These are phyloP conservation scores for Epinotia nisella DNA, from an alignment of 2,888 invertebrate species.

Conservation along the genomic window DNA sequence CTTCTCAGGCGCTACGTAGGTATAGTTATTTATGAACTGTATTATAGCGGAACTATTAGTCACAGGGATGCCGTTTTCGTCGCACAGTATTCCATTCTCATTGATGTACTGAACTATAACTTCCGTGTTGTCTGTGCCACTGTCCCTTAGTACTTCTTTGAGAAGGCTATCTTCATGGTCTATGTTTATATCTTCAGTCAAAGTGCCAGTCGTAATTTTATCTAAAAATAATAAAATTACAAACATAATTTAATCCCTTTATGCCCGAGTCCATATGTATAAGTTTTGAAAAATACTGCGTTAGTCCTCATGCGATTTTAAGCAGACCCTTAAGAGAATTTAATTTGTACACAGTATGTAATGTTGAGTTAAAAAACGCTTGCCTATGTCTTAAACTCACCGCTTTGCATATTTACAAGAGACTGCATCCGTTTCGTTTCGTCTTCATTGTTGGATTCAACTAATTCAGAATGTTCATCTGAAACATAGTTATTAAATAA, in stretches of 20 bases:
- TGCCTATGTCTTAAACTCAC: neutral
- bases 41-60: slow-evolving; percentile 37
- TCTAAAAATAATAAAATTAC: neutral
- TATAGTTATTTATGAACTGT: slow-evolving; percentile 31
- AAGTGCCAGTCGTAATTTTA: neutral
- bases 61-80: slow-evolving; percentile 23
- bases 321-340: no score
- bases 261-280: no score
- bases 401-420: neutral
- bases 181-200: neutral
- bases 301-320: no score
- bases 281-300: no score
- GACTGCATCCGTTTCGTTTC: neutral
- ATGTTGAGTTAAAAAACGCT: no score
- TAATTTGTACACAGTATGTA: no score
- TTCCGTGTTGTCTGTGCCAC: slow-evolving; percentile 1
- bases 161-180: neutral
- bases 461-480: slow-evolving; percentile 6
- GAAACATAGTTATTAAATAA: neutral
- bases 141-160: neutral
- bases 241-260: neutral
- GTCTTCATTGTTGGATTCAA: neutral
- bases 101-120: slow-evolving; percentile 36
- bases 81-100: slow-evolving; percentile 29
- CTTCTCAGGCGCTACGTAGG: neutral